These are phyloP conservation scores for Dendronephthya gigantea DNA, from an alignment of 64 coral and sea anemone genomes.

Conservation along the genomic window DNA sequence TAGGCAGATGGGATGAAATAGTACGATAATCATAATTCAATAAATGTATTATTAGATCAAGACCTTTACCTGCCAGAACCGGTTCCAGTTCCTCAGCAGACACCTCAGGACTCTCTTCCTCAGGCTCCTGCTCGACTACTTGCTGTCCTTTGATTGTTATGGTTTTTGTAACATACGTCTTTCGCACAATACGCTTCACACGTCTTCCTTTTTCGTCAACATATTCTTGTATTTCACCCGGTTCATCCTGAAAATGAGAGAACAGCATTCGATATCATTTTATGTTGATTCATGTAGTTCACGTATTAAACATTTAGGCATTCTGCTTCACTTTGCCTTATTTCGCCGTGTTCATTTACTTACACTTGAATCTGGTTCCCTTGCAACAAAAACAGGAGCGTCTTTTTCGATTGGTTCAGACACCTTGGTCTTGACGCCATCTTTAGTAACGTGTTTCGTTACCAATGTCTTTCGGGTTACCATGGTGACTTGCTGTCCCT, in stretches of 20 bases:
- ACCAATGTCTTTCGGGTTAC: background rate
- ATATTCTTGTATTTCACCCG: background rate
- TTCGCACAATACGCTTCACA: background rate
- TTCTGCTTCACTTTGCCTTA: too few relatives aligned
- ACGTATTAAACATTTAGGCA: too few relatives aligned
- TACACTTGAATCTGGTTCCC: constrained; percentile 12
- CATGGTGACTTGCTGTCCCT: background rate
- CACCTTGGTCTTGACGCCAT: background rate
- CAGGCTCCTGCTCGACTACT: background rate
- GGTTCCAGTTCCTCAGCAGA: background rate
- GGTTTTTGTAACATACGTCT: background rate
- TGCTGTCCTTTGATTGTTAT: background rate
- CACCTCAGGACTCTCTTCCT: background rate
- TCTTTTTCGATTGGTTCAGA: background rate
- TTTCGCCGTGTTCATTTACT: background rate
- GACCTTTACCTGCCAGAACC: background rate
- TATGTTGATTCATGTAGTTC: too few relatives aligned
- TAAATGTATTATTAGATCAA: background rate
- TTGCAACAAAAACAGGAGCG: background rate
- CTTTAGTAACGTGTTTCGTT: background rate
- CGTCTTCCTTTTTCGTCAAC: constrained; percentile 17
- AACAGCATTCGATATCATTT: background rate
- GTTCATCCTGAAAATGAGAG: background rate
- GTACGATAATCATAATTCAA: background rate
- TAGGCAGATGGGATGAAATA: background rate